phyloP scores from a whole-genome alignment of 1,140 invertebrate species.

The Pteromalus puparum region DNA sequence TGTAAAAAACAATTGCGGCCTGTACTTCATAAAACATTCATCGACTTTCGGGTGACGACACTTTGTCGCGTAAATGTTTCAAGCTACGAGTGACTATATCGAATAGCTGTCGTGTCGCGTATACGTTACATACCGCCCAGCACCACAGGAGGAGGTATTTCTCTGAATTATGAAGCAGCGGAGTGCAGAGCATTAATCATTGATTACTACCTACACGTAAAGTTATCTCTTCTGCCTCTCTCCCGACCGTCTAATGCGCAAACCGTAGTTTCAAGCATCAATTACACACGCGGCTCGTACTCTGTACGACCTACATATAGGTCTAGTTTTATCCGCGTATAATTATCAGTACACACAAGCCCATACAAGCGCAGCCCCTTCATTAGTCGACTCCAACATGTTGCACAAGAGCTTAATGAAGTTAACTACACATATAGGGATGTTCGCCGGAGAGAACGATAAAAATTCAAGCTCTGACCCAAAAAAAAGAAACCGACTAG shows the following conservation, averaged over 20 bases:
- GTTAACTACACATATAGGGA: no score
- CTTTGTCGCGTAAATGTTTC: neutral
- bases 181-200: neutral
- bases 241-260: neutral
- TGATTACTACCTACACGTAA: neutral
- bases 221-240: no score
- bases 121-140: no score
- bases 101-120: no score
- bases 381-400: no score
- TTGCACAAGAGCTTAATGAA: no score
- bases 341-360: no score
- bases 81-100: neutral
- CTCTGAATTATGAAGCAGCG: neutral
- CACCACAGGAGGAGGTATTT: neutral
- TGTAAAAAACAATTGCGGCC: no score
- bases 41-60: neutral
- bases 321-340: no score
- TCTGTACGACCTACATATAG: neutral
- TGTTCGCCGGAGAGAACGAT: no score
- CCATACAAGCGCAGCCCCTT: no score
- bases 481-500: neutral
- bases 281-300: neutral
- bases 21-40: neutral
- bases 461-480: no score
- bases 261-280: neutral